Percentiles rank a stretch among this genome's conserved stretches.
Conservation (phyloP, 2,113 vertebrate species). For the Plotosus lineatus region DNA sequence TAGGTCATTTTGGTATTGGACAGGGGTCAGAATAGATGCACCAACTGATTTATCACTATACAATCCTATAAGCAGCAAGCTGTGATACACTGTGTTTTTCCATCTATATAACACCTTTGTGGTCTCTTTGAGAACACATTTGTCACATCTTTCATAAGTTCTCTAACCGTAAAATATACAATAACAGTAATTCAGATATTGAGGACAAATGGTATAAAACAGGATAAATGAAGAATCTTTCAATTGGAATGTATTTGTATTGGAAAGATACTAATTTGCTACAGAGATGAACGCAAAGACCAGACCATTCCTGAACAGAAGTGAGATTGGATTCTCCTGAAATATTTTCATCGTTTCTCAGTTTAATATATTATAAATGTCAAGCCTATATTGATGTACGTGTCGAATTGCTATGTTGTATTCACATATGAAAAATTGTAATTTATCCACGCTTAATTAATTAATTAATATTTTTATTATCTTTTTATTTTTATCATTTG, state of each 20-base stretch:
- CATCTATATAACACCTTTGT: neutral
- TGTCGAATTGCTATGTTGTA: neutral
- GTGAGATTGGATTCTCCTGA: neutral
- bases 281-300: neutral
- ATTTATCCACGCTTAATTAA: too few species aligned
- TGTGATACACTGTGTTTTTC: too few species aligned
- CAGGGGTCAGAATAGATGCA: too few species aligned
- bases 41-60: too few species aligned
- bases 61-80: too few species aligned
- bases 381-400: too few species aligned
- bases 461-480: too few species aligned
- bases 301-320: neutral
- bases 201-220: neutral
- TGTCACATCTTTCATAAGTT: conserved; percentile 13
- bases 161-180: neutral
- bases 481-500: too few species aligned
- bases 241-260: neutral
- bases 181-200: neutral
- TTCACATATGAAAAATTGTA: neutral
- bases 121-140: neutral
- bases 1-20: too few species aligned
- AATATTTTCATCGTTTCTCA: neutral
- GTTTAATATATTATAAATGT: too few species aligned
- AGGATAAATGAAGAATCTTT: conserved; percentile 15
- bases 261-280: neutral